Evolutionary conservation across 2,888 invertebrate species (phyloP).

Genomic region (Crepidodera aurea): DNA sequence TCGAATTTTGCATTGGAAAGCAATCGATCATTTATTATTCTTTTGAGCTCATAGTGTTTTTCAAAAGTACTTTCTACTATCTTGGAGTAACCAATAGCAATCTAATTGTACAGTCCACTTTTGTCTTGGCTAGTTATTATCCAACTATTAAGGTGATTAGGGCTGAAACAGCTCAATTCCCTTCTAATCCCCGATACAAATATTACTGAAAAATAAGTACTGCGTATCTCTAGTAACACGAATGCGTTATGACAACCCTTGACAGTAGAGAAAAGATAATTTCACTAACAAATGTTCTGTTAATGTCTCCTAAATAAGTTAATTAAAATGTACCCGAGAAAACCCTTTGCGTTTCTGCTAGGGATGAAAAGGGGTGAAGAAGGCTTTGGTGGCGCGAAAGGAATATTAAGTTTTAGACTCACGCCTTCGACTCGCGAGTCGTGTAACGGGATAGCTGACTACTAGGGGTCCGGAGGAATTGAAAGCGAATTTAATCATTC

Average conservation of each 20-base stretch:
- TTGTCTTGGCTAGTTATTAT: no score
- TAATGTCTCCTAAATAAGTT: constrained; percentile 45
- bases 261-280: constrained; percentile 15
- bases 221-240: no score
- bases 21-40: no score
- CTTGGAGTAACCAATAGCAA: no score
- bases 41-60: no score
- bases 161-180: no score
- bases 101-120: no score
- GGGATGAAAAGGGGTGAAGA: constrained; percentile 16
- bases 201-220: no score
- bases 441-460: not conserved
- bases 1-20: no score
- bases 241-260: not conserved
- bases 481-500: constrained; percentile 7
- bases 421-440: not conserved
- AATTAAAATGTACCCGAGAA: constrained; percentile 41
- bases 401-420: constrained; percentile 39
- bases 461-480: not conserved
- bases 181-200: no score
- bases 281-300: constrained; percentile 42
- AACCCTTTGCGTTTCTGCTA: constrained; percentile 15
- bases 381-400: constrained; percentile 28
- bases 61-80: no score
- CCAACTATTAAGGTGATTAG: no score